Evolutionary conservation across 92 coral and sea anemone genomes (phyloP).

Genomic region (Epizoanthus rinbou): DNA sequence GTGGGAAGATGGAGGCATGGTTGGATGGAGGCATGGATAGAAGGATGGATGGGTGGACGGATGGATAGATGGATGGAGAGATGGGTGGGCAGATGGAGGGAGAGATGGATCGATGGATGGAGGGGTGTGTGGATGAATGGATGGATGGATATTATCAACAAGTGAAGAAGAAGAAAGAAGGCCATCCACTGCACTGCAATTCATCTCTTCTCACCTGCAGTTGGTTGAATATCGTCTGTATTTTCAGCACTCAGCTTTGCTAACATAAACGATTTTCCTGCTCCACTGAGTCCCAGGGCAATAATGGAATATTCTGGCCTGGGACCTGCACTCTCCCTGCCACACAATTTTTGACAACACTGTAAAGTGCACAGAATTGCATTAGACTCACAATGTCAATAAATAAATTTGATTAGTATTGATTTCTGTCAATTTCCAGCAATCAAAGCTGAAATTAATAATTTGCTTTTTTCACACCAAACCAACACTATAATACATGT

Average conservation of each 20-base stretch:
- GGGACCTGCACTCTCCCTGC: slow-evolving; percentile 73
- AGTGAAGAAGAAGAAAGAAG: not conserved
- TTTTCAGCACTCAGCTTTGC: slow-evolving; percentile 86
- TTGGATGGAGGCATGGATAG: not conserved
- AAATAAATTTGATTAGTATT: no score
- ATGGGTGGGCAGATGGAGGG: no score
- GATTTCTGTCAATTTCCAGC: no score
- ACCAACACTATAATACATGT: no score
- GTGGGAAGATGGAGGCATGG: no score
- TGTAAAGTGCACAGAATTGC: not conserved
- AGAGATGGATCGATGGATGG: no score
- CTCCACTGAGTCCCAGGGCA: slow-evolving; percentile 83
- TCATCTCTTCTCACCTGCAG: slow-evolving; percentile 56
- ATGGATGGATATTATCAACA: no score
- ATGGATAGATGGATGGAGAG: not conserved
- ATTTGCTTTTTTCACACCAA: no score
- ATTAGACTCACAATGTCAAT: no score
- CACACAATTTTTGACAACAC: slow-evolving; percentile 77
- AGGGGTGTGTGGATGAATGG: no score
- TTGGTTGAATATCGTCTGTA: slow-evolving; percentile 80
- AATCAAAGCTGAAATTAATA: no score
- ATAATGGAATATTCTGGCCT: slow-evolving; percentile 84
- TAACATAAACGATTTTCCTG: slow-evolving; percentile 88
- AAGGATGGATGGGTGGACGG: no score
- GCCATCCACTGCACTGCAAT: not conserved